These are phyloP conservation scores for Lithophane leautieri DNA, from an alignment of 2,888 invertebrate genomes.

Conservation along the genomic window DNA sequence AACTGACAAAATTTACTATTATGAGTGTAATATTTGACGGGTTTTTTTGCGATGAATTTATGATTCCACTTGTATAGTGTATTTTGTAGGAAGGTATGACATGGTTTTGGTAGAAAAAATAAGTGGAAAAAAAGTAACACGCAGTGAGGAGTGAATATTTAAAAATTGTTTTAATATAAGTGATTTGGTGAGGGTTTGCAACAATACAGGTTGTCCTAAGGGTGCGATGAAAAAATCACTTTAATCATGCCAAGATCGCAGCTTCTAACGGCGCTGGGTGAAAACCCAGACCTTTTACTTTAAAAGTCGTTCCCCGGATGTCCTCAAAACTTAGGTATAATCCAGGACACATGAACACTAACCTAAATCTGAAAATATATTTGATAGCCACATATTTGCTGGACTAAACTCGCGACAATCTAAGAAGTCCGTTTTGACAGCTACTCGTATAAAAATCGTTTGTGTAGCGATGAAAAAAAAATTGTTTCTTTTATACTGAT, in stretches of 20 bases:
- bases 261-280: neutral
- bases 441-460: too few relatives aligned
- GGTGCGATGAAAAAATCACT: neutral
- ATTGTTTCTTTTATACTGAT: too few relatives aligned
- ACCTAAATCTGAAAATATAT: too few relatives aligned
- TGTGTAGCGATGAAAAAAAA: too few relatives aligned
- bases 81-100: neutral
- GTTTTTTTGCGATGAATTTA: slow-evolving; percentile 10
- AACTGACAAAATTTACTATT: neutral
- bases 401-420: too few relatives aligned
- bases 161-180: neutral
- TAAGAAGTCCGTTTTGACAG: too few relatives aligned
- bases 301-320: neutral
- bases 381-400: too few relatives aligned
- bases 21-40: neutral
- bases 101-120: neutral
- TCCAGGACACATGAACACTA: neutral
- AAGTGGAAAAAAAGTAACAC: neutral
- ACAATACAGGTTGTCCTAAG: too few relatives aligned
- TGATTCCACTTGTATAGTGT: slow-evolving; percentile 2
- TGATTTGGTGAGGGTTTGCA: slow-evolving; percentile 4
- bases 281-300: neutral
- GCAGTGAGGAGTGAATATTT: neutral
- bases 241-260: neutral
- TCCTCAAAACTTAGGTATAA: neutral